phyloP scores from a whole-genome alignment of 2,113 vertebrate genomes.

The Leptobrachium ailaonicum region DNA sequence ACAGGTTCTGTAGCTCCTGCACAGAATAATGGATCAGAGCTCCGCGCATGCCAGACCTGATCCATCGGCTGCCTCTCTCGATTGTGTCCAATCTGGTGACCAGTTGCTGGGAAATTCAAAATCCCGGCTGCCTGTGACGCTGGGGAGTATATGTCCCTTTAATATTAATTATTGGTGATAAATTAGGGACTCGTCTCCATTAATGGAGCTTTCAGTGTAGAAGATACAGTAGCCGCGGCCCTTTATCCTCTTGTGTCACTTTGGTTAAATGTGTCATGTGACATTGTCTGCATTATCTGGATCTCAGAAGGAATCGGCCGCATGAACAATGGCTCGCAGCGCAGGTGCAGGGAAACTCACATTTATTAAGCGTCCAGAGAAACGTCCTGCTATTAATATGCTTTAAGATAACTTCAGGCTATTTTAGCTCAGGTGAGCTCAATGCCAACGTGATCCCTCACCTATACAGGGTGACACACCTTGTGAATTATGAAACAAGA shows the following conservation, averaged over 20 bases:
- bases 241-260: too few relatives aligned
- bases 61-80: too few relatives aligned
- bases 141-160: too few relatives aligned
- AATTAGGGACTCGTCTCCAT: too few relatives aligned
- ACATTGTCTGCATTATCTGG: neutral
- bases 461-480: neutral
- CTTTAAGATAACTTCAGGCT: neutral
- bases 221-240: neutral
- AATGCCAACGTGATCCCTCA: neutral
- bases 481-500: neutral
- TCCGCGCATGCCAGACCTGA: too few relatives aligned
- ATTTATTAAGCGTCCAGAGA: neutral
- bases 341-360: neutral
- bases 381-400: neutral
- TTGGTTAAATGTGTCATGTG: too few relatives aligned
- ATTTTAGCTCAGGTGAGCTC: neutral
- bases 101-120: too few relatives aligned
- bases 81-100: too few relatives aligned
- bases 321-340: neutral
- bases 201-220: neutral
- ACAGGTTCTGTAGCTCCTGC: too few relatives aligned
- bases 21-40: too few relatives aligned
- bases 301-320: neutral
- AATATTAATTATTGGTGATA: too few relatives aligned
- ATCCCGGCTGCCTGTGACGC: too few relatives aligned